Percentiles rank a stretch among this genome's conserved stretches.
Conservation (phyloP, 2,888 invertebrate species). For the Ectemnius cavifrons region DNA sequence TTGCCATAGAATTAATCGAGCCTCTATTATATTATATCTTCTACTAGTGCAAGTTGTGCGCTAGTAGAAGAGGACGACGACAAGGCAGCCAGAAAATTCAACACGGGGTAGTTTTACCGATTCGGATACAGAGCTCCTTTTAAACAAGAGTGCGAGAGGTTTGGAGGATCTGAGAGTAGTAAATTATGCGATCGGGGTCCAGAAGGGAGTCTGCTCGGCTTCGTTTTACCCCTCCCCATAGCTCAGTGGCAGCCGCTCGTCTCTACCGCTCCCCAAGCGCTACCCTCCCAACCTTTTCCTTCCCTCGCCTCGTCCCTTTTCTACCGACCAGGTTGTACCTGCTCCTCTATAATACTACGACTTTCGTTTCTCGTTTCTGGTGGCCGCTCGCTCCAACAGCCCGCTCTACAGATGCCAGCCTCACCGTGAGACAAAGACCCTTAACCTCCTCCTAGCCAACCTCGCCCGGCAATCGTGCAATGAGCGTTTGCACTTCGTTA, state of each 20-base stretch:
- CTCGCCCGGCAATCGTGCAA: too few species aligned
- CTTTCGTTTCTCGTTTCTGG: constrained; percentile 25
- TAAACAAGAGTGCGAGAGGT: constrained; percentile 36
- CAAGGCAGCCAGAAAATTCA: too few species aligned
- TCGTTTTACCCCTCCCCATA: constrained; percentile 17
- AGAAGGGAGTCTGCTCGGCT: constrained; percentile 27
- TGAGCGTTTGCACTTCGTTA: too few species aligned
- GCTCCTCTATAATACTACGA: too few species aligned
- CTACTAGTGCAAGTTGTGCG: too few species aligned
- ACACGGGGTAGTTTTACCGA: not conserved
- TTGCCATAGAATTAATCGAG: too few species aligned
- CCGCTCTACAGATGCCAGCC: constrained; percentile 45
- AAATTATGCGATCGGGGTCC: constrained; percentile 50
- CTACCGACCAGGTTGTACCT: constrained; percentile 16
- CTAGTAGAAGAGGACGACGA: too few species aligned
- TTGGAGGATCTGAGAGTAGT: constrained; percentile 26
- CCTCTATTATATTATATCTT: too few species aligned
- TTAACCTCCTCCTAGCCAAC: not conserved
- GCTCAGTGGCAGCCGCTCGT: constrained; percentile 1
- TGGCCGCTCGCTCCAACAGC: constrained; percentile 16
- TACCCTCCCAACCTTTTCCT: constrained; percentile 20
- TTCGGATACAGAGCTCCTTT: constrained; percentile 26
- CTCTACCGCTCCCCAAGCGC: not conserved
- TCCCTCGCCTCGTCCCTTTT: constrained; percentile 6
- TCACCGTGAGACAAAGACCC: constrained; percentile 42